A percentile compares a stretch with the other conserved stretches of the same genome.
phyloP scores from a whole-genome alignment of 2,888 invertebrate species.

The Scrobipalpa atriplicella region DNA sequence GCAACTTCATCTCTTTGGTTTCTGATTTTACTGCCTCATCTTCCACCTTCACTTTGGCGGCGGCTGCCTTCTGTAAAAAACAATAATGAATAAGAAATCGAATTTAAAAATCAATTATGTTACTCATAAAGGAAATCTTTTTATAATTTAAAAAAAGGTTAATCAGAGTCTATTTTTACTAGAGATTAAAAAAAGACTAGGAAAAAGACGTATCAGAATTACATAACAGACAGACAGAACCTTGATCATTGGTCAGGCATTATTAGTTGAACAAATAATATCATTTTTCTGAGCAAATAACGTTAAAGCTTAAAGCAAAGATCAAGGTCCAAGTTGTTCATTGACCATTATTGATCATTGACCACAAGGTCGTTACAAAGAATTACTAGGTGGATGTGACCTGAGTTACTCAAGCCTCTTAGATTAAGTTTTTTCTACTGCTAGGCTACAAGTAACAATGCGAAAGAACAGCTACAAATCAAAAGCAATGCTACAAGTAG shows the following conservation, averaged over 20 bases:
- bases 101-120: no score
- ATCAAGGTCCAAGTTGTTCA: neutral
- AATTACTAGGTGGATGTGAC: no score
- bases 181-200: no score
- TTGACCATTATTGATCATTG: neutral
- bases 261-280: neutral
- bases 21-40: conserved; percentile 55
- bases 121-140: no score
- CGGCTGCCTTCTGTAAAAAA: conserved; percentile 45
- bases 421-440: no score
- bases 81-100: neutral
- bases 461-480: no score
- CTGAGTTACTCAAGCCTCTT: no score
- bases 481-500: no score
- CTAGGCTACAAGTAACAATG: no score
- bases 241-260: neutral
- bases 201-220: no score
- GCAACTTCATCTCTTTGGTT: conserved; percentile 64
- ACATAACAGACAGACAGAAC: neutral
- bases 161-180: no score
- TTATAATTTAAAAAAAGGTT: no score
- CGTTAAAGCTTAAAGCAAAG: neutral
- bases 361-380: neutral
- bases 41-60: conserved; percentile 57
- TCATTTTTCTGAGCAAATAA: neutral